These are phyloP conservation scores for Papilio aristodemus DNA, from an alignment of 1,140 invertebrate species.

Conservation along the genomic window DNA sequence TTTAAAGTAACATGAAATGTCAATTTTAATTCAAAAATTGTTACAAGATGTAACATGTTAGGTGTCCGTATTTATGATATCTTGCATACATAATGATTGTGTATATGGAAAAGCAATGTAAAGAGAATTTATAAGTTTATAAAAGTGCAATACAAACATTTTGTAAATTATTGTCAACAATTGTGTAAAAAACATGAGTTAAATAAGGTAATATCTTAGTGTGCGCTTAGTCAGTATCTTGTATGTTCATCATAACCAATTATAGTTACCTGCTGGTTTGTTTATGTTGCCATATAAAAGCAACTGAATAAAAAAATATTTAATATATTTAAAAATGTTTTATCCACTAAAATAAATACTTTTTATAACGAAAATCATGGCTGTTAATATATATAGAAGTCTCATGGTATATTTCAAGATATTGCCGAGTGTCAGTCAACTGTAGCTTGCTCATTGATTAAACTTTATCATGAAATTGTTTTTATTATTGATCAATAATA, in stretches of 20 bases:
- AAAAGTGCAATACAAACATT: constrained; percentile 37
- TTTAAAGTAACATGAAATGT: constrained; percentile 21
- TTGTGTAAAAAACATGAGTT: constrained; percentile 26
- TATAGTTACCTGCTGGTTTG: constrained; percentile 35
- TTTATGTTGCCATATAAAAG: constrained; percentile 7
- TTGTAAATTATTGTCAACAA: constrained; percentile 28
- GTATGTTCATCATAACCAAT: constrained; percentile 40
- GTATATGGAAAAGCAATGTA: constrained; percentile 2
- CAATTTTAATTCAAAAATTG: constrained; percentile 34
- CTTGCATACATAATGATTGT: constrained; percentile 10
- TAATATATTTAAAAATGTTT: background rate
- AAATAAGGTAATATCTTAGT: constrained; percentile 35
- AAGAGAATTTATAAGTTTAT: constrained; percentile 4
- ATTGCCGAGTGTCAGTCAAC: background rate
- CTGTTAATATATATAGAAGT: background rate
- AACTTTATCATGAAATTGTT: background rate
- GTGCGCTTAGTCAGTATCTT: constrained; percentile 53
- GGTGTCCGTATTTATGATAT: constrained; percentile 18
- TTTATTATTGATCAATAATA: background rate
- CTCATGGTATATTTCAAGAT: background rate
- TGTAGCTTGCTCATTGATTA: constrained; percentile 12
- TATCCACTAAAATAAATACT: constrained; percentile 1
- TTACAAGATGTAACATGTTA: constrained; percentile 2
- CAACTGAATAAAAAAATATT: constrained; percentile 7
- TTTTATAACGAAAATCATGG: constrained; percentile 12